Evolutionary conservation across 2,888 invertebrate species (phyloP), one percentile per base, ranked within the genome.

Genomic region (Polylopha cassiicola): DNA sequence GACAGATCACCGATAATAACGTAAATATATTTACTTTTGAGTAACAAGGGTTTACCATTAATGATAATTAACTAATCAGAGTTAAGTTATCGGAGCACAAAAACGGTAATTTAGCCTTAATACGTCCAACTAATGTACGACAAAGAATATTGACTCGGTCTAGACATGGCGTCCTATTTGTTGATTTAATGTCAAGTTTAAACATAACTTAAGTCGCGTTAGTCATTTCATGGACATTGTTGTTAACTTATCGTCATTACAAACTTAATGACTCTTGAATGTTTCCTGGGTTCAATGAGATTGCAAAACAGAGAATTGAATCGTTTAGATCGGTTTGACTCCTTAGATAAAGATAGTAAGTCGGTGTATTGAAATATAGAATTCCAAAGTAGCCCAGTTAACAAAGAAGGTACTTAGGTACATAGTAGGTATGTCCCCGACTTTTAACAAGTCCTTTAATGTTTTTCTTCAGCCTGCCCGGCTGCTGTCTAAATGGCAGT

Each of bases 1-100:
- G 61, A 55, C 57, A 63, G 64, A 66, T 65, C 56, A 55, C 50
- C 44, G 52, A 47, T 48, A 58, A 56, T 55, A 51, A 51, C 46
- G 48, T 51, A 50, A 56, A 58, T 55, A 55, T 62, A 51, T 48
- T 43, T 45, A 42, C 34, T 28, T 45, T 37, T 41, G 18, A 23
- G 16, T 36, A 41, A 46, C 42, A 26, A 46, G 43, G 27, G 43
- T 8, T 32, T n/a, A 24, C 37, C 37, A 38, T 45, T 43, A 39
- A n/a, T n/a, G n/a, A n/a, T 41, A 34, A 24, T 20, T 43, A 37
- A 22, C 33, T 43, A 39, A 39, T 34, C 28, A 9, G 33, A 29
- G 14, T 11, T 13, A 17, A 9, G 24, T 36, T 29, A 36, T 36
- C 34, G 14, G 17, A 20, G 32, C 20, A 33, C 8, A 22, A 6